Base-by-base conservation (phyloP, 2,888 invertebrate species). In the Ectemnius lituratus region DNA sequence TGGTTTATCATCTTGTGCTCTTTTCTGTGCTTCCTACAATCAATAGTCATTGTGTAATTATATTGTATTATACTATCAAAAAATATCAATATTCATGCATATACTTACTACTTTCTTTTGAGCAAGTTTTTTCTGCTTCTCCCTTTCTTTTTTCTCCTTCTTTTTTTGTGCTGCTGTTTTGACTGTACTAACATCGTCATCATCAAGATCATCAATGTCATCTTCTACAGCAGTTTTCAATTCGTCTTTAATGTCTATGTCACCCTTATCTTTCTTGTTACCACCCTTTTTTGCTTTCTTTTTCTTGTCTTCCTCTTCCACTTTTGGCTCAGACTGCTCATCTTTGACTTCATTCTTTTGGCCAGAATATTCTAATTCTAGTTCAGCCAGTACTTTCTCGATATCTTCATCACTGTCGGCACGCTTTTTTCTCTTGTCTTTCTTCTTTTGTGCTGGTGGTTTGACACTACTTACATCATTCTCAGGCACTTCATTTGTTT, bases 161-260 rank as follows among this genome's bases (percentile, higher is more conserved):
- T 96, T 97, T 91, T 97, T 97, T 88, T 97, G 96, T 1, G 97
- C 96, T 4, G 96, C 96, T 14, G 95, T 94, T 91, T 97, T 96
- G 14, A 96, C 93, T 0, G 95, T 94, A 47, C 92, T 87, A 18
- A 92, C 90, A 75, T 93, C 94, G 70, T 91, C 92, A 56, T 91
- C 92, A 37, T 91, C 91, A 4, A 81, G 78, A 62, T 78, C 68
- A 4, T 75, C 23, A 5, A 59, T 66, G n/a, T 64, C 64, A 28
- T 61, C 18, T 28, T 67, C 59, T 71, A 76, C 46, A 76, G 76
- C 67, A 73, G 81, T 67, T 61, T 71, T 72, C 56, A 66, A 46
- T 56, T 83, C 84, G 79, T 91, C 92, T 67, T 84, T 84, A 11
- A 81, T 77, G 82, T 92, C 92, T 60, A 84, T 85, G 11, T 92